Percentiles rank a stretch among this genome's conserved stretches.
Evolutionary conservation across 2,113 vertebrate genomes (phyloP).

Genomic region (Podiceps cristatus): DNA sequence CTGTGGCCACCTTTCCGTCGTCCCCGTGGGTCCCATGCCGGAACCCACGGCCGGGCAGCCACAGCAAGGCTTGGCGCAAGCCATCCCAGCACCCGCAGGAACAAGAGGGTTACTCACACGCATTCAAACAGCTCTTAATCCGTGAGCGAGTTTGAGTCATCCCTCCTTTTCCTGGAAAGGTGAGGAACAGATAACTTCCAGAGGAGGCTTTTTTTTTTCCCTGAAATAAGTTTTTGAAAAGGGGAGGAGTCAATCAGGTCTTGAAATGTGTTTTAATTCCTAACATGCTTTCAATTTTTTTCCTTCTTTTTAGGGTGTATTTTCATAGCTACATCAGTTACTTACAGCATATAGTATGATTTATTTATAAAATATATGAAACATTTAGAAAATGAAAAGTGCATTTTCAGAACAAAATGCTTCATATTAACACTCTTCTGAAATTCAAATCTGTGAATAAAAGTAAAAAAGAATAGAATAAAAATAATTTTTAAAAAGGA

Average conservation of each 20-base stretch:
- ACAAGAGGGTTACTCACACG: neutral
- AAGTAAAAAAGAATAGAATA: neutral
- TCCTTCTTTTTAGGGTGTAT: neutral
- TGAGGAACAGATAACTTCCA: neutral
- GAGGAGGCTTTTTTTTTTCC: neutral
- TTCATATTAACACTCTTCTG: neutral
- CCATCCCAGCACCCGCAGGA: neutral
- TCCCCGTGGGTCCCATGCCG: rapidly evolving
- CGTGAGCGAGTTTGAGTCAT: neutral
- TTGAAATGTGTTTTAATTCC: neutral
- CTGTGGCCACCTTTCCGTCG: neutral
- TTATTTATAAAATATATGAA: neutral
- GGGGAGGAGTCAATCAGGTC: neutral
- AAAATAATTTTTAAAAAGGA: neutral
- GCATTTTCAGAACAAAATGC: neutral
- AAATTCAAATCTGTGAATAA: neutral
- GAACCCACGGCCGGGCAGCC: neutral
- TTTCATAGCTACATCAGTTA: neutral
- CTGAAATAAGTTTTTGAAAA: neutral
- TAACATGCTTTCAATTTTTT: neutral
- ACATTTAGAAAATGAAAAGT: neutral
- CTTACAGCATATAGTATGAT: neutral
- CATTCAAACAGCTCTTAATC: neutral
- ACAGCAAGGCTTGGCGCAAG: neutral
- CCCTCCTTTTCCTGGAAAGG: neutral